Base-by-base conservation (phyloP, 2,888 invertebrate genomes). In the Seladonia tumulorum region DNA sequence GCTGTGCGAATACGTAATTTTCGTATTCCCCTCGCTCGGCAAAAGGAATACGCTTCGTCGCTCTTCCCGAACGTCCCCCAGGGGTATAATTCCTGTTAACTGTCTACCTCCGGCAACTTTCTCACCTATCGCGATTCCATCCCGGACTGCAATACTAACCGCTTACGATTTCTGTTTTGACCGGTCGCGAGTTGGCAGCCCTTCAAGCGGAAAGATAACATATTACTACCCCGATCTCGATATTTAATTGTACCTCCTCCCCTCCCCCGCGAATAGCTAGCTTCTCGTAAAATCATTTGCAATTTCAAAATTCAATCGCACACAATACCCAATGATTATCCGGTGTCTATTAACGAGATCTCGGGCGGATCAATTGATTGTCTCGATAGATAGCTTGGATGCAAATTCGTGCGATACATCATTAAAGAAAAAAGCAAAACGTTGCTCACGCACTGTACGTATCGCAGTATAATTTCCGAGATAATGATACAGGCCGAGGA, bases 1-100 rank as follows among this genome's bases (percentile, higher is more conserved):
- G 83, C 81, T 66, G 60, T 70, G 87, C 82, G 90, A 88, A 90
- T 89, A 87, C 82, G 86, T 83, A 89, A 89, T 89, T 89, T 78
- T 75, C 86, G 85, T 81, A 83, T 87, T 88, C 82, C 84, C 82
- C 14, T n/a, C 57, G 68, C 83, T 79, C 45, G 79, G 78, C 63
- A 73, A 81, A 80, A 82, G 77, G 87, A 87, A 73, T 82, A 82
- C 79, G 77, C 63, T 75, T 68, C 74, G 72, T 47, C 75, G 76
- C 80, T 75, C 66, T 72, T 72, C 47, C 57, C 53, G 76, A 78
- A 79, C 60, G 57, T 83, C 81, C 68, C 81, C 53, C 87, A 39
- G 12, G 83, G 87, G 83, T 79, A 87, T 73, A 87, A 87, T 87
- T 79, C 76, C 83, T 81, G 87, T 86, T 86, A 83, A 83, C 83